phyloP scores from a whole-genome alignment of 2,797 vertebrate genomes.

The Chloroceryle amazona region DNA sequence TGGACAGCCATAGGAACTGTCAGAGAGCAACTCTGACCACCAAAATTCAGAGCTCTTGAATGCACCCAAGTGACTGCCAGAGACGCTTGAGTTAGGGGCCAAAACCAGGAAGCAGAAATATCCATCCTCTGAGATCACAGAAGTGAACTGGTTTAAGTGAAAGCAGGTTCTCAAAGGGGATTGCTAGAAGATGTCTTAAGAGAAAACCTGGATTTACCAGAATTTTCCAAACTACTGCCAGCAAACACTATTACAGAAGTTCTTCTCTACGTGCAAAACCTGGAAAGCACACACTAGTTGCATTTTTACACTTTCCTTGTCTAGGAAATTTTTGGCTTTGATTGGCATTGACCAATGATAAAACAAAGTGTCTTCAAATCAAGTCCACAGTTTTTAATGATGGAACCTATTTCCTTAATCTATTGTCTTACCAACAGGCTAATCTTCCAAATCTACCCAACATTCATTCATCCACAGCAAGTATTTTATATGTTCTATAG shows the following conservation, averaged over 20 bases:
- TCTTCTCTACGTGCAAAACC: not conserved
- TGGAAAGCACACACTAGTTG: not conserved
- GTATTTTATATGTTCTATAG: not conserved
- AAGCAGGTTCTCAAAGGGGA: not conserved
- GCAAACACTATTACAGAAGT: not conserved
- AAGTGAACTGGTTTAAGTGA: not conserved
- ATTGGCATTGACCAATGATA: not conserved
- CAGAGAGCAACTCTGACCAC: not conserved
- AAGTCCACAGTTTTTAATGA: not conserved
- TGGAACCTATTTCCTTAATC: not conserved
- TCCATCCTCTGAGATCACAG: not conserved
- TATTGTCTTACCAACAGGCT: not conserved
- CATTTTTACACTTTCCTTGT: not conserved
- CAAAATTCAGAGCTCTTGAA: not conserved
- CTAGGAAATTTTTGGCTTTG: not conserved
- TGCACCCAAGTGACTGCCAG: not conserved
- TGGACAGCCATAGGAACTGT: not conserved
- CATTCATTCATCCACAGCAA: not conserved
- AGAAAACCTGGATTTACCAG: not conserved
- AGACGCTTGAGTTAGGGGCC: not conserved
- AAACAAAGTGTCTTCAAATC: not conserved
- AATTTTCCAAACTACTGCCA: not conserved
- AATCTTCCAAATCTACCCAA: not conserved
- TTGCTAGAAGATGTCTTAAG: not conserved
- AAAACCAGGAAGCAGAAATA: not conserved